Conservation (phyloP, 2,113 vertebrate species). For the Sakesphorus luctuosus region DNA sequence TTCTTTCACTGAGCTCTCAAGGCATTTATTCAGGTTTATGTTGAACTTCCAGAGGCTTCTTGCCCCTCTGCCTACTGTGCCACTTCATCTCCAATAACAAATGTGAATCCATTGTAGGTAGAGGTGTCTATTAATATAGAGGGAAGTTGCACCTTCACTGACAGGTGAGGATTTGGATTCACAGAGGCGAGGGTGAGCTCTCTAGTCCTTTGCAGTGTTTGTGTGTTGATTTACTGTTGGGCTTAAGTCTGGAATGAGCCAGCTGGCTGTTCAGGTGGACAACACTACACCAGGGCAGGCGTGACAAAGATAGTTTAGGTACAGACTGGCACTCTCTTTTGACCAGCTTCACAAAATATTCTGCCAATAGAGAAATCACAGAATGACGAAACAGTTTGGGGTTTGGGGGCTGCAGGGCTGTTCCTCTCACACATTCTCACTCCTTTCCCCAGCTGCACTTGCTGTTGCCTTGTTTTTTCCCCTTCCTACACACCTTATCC, state of each 20-base stretch:
- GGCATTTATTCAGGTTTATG: not conserved
- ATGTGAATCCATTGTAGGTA: not conserved
- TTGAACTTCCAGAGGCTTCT: not conserved
- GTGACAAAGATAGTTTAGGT: not conserved
- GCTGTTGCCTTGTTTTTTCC: not conserved
- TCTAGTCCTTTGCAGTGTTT: not conserved
- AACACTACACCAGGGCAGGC: not conserved
- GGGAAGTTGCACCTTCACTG: not conserved
- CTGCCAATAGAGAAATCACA: not conserved
- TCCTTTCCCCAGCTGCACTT: not conserved
- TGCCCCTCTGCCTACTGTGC: not conserved
- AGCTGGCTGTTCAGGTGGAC: not conserved
- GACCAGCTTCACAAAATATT: not conserved
- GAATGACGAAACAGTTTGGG: not conserved
- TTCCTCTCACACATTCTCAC: not conserved
- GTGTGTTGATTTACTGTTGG: not conserved
- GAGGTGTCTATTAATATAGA: not conserved
- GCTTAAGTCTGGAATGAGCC: not conserved
- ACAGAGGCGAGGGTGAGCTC: not conserved
- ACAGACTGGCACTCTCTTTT: not conserved
- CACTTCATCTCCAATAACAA: not conserved
- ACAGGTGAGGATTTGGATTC: not conserved
- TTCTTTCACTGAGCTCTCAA: not conserved
- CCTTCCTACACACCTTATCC: not conserved
- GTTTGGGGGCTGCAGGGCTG: not conserved